Evolutionary conservation across 2,113 vertebrate genomes (phyloP), one percentile per base, ranked within the genome.

Genomic region (Poecilia latipinna): DNA sequence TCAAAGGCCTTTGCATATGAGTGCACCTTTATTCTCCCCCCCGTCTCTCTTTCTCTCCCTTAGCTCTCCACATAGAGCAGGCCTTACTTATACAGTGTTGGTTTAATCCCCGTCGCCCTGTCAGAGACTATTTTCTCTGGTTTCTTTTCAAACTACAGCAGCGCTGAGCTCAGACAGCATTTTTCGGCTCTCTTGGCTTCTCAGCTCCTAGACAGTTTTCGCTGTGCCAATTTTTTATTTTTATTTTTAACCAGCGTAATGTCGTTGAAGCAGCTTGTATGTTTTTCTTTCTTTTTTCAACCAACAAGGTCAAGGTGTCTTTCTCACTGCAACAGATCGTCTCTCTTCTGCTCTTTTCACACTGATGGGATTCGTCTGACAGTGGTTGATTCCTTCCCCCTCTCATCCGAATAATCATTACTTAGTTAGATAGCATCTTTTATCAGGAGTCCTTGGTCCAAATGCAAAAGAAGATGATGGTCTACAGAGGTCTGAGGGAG

Each of bases 51-150:
- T 54, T 42, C 48, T 62, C 67, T 64, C 66, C 83, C 68, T 37
- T 26, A 22, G 15, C 60, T 85, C 74, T 70, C 78, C 75, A 65
- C 71, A 65, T 75, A 86, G 71, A 76, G 35, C 4, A n/a, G 69
- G 66, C 35, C 78, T 86, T 68, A 69, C 82, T 90, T 86, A 90
- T 86, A 79, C 72, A 74, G 77, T 89, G 79, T 88, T 89, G 42
- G 87, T 92, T 93, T 89, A 93, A 91, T 91, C 90, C 83, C 79
- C 70, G 74, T 85, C 84, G 79, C 74, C 35, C 82, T 91, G 86
- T 89, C 89, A 73, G 70, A 86, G 78, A 70, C 80, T 86, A 70
- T 91, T 89, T 86, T 88, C 83, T 78, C 29, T 19, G 39, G 68
- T 33, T 78, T 51, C 57, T 72, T 71, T 81, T 77, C 44, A 60